Evolutionary conservation across 2,888 invertebrate genomes (phyloP), one percentile per base, ranked within the genome.

Genomic region (Aphelenchoides bicaudatus): DNA sequence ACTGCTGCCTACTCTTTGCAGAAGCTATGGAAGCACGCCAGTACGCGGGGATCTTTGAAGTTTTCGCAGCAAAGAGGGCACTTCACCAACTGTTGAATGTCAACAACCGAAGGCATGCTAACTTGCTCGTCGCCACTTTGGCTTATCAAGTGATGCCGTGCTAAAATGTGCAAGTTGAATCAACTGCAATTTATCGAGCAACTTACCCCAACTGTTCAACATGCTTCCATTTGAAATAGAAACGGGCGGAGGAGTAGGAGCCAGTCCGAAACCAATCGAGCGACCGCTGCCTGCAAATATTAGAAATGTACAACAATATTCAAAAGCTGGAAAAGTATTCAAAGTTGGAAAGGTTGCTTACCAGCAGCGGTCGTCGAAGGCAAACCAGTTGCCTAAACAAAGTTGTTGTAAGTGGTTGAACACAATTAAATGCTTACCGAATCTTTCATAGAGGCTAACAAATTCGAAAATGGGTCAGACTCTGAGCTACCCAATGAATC

Each of bases 1-100:
- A 13, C 19, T 50, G 51, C 28, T 29, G 70, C 64, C 49, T n/a
- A n/a, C 72, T 84, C 83, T 79, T 87, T 86, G 84, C 90, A 90
- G 81, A 89, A 88, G 16, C 88, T 87, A 83, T 90, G 90, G 87
- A 87, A 84, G 62, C 88, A 89, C 79, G 87, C 85, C 73, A 88
- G 83, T 72, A 88, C 86, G 83, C 87, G 87, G 23, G 87, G 87
- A 76, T 86, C 86, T 73, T 85, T 84, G 79, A 85, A 87, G 50
- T 86, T 85, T 79, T 89, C 88, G 46, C 63, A 59, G 63, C 75
- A 75, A 54, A 76, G 57, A 30, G 71, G 59, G 29, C 69, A 69
- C 30, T 63, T 66, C 29, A 61, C 62, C 46, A 59, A 38, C 43
- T 58, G 31, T 23, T 38, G 25, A n/a, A 2, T 13, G n/a, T 51